phyloP scores from a whole-genome alignment of 2,888 invertebrate genomes.

The Drosophila atripex region DNA sequence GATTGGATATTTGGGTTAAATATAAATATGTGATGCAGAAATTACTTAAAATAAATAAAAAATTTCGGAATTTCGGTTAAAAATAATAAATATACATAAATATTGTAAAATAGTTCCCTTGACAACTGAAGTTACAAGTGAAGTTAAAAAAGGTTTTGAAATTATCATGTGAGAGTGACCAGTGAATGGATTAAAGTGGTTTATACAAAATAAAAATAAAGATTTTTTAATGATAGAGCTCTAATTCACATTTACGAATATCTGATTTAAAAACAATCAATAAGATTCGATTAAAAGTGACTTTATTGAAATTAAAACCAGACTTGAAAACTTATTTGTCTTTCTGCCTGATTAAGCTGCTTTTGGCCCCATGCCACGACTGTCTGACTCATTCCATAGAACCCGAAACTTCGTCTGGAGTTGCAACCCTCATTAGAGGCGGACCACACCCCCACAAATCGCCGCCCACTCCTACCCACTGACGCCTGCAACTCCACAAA shows the following conservation, averaged over 20 bases:
- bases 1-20: no score
- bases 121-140: background rate
- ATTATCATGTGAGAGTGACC: background rate
- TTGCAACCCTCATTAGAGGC: conserved; percentile 69
- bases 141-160: background rate
- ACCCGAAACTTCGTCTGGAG: conserved; percentile 32
- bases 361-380: conserved; percentile 21
- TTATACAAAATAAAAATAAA: background rate
- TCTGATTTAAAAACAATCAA: background rate
- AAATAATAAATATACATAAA: background rate
- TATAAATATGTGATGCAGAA: no score
- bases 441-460: conserved; percentile 55
- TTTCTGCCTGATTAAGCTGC: conserved; percentile 24
- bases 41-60: no score
- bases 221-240: no score
- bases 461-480: conserved; percentile 15
- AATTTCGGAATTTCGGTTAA: no score
- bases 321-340: conserved; percentile 3
- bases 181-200: background rate
- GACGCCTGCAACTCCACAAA: conserved; percentile 58
- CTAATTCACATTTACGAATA: no score
- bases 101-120: background rate
- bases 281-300: background rate
- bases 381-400: conserved; percentile 45
- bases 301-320: conserved; percentile 12